Base-by-base conservation (phyloP, 2,113 vertebrate genomes). In the Acrocephalus kingi region DNA sequence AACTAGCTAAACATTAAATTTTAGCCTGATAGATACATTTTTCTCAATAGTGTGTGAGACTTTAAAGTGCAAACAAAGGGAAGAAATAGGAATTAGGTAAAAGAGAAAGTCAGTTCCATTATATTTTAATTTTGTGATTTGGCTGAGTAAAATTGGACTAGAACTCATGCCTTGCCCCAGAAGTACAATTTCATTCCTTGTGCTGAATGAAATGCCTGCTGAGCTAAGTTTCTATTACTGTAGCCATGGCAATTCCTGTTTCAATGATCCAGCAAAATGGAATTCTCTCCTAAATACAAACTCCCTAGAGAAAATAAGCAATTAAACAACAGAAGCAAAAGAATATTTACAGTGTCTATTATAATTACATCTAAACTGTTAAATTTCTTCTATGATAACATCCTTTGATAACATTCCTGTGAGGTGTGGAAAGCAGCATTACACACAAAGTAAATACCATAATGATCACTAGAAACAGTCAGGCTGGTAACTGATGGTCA, bases 161-260 rank as follows among this genome's bases (percentile, higher is more conserved):
- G 61, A 91, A 82, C 59, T 89, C 41, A 69, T 64, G 80, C 14
- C 17, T 78, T 90, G 27, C 39, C 91, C 55, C 72, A 93, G 73
- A 93, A 89, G 81, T 68, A 84, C 69, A 39, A 86, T 96, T 94
- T 88, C 13, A 52, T 76, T 89, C 51, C 58, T 79, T 79, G n/a
- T 87, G 20, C 46, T 68, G 84, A 84, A 84, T 71, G 30, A 88
- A 88, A 66, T 80, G 51, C 61, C 59, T 23, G 1, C 43, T 79
- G 73, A 84, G 79, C 88, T 93, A 76, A 75, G 43, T 87, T 93
- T 87, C 80, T 89, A 18, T 91, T 62, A 80, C 52, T 52, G 81
- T 95, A 95, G 56, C 59, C 78, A 89, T 95, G 72, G 64, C 78
- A 94, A 92, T 97, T 90, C 62, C 48, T 89, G 28, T 90, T 90